Conservation (phyloP, 1,140 invertebrate genomes). For the Hyphantria cunea region DNA sequence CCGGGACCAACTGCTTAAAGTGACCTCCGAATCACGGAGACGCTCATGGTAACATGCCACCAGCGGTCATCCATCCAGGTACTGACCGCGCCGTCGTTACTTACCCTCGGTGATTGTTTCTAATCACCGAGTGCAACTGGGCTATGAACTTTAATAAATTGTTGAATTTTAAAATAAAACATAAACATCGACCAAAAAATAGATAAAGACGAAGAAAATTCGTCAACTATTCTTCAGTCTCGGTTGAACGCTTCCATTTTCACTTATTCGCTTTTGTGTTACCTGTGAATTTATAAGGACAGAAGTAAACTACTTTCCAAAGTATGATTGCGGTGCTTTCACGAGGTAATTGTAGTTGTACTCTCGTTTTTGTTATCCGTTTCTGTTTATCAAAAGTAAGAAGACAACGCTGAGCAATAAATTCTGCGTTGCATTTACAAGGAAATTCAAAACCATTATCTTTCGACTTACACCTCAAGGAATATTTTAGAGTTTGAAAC, state of each 20-base stretch:
- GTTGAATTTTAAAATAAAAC: no score
- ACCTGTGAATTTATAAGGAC: constrained; percentile 57
- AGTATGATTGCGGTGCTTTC: constrained; percentile 62
- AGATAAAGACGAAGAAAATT: neutral
- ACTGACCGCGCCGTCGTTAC: no score
- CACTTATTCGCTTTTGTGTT: constrained; percentile 31
- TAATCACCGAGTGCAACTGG: no score
- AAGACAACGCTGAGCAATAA: constrained; percentile 40
- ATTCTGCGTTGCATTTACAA: constrained; percentile 13
- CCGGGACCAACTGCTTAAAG: no score
- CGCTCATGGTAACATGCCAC: no score
- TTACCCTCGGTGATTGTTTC: no score
- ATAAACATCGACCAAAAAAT: neutral
- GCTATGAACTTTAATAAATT: no score
- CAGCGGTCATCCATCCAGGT: no score
- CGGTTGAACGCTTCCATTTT: constrained; percentile 31
- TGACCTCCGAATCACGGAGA: no score
- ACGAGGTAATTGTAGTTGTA: constrained; percentile 65
- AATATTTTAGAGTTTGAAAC: no score
- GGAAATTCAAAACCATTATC: constrained; percentile 3
- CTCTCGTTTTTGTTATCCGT: constrained; percentile 65
- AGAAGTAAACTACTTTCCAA: constrained; percentile 70
- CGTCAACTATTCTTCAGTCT: constrained; percentile 1
- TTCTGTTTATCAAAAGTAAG: constrained; percentile 56
- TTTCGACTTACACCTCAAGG: neutral